Conservation (phyloP, 2,113 vertebrate genomes). For the Cavia aperea region DNA sequence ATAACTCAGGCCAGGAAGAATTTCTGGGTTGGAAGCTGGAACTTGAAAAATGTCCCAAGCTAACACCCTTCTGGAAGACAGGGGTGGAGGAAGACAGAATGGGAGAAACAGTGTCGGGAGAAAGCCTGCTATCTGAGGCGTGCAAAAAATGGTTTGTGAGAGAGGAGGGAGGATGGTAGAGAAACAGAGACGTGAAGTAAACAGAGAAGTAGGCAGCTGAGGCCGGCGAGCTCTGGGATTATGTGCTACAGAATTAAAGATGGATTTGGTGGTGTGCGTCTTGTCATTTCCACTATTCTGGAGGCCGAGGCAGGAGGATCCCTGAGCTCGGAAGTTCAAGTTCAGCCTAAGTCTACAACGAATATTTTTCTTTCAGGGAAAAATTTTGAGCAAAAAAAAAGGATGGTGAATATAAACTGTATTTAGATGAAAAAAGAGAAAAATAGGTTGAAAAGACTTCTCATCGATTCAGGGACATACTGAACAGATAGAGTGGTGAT, state of each 20-base stretch:
- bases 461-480: neutral
- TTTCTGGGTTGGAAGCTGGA: slow-evolving; percentile 14
- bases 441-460: neutral
- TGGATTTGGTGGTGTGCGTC: neutral
- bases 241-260: neutral
- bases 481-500: neutral
- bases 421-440: slow-evolving; percentile 11
- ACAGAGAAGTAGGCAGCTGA: neutral
- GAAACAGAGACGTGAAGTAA: neutral
- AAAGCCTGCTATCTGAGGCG: slow-evolving; percentile 28
- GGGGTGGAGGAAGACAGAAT: slow-evolving; percentile 3
- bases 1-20: neutral
- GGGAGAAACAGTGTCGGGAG: neutral
- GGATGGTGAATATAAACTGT: neutral
- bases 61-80: neutral
- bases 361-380: neutral
- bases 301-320: neutral
- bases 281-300: neutral
- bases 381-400: neutral
- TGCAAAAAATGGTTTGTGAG: neutral
- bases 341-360: neutral
- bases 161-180: neutral
- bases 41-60: neutral
- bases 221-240: neutral
- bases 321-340: neutral